phyloP scores from a whole-genome alignment of 2,888 invertebrate genomes.

The Slavum lentiscoides region DNA sequence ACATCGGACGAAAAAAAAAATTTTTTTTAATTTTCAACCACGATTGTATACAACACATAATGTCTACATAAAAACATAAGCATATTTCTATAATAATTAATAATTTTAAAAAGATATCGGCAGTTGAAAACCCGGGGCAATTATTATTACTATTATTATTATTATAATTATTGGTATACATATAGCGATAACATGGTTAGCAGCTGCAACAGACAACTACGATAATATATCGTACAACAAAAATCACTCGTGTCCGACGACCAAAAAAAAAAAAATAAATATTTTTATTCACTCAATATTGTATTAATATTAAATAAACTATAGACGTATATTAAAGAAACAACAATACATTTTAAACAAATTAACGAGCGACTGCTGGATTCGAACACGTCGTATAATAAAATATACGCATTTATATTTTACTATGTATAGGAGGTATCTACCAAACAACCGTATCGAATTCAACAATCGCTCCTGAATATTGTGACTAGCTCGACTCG shows the following conservation, averaged over 20 bases:
- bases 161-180: neutral
- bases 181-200: constrained; percentile 20
- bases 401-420: neutral
- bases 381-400: neutral
- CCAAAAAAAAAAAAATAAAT: constrained; percentile 33
- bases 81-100: no score
- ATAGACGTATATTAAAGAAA: constrained; percentile 27
- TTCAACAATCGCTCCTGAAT: constrained; percentile 28
- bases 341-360: constrained; percentile 36
- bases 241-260: constrained; percentile 31
- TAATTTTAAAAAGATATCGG: no score
- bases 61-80: no score
- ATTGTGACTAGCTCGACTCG: constrained; percentile 47
- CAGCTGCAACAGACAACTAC: constrained; percentile 2
- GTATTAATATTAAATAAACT: constrained; percentile 35
- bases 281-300: constrained; percentile 45
- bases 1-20: no score
- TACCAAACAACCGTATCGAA: neutral
- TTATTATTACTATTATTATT: no score
- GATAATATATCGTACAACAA: constrained; percentile 22
- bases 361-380: constrained; percentile 29
- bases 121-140: neutral
- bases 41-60: no score
- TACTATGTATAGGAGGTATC: neutral
- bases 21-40: no score